Conservation (phyloP, 2,113 vertebrate genomes). For the Rhipidura dahli region DNA sequence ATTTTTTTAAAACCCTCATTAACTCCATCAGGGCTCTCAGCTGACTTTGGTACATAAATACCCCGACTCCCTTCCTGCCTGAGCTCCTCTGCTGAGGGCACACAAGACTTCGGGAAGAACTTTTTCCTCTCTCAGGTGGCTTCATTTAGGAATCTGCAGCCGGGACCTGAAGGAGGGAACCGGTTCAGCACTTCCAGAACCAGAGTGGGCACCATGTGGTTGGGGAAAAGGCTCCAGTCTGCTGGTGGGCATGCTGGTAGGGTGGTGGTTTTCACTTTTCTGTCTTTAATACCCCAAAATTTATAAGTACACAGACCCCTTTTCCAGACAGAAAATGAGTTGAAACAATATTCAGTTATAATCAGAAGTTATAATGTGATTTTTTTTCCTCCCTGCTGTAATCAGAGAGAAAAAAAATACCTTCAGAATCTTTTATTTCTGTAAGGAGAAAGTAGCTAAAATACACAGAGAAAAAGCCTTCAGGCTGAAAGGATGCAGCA, state of each 20-base stretch:
- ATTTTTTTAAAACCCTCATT: conserved; percentile 57
- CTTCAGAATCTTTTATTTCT: background rate
- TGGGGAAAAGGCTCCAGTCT: background rate
- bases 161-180: background rate
- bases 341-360: background rate
- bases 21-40: background rate
- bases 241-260: background rate
- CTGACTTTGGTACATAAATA: background rate
- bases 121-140: background rate
- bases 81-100: background rate
- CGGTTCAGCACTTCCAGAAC: background rate
- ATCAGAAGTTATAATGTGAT: background rate
- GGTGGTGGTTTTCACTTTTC: background rate
- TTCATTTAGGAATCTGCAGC: background rate
- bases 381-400: background rate
- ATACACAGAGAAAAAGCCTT: background rate
- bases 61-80: background rate
- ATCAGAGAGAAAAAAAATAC: background rate
- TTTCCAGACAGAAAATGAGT: background rate
- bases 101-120: background rate
- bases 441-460: background rate
- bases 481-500: background rate
- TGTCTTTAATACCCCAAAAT: background rate
- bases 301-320: rapidly evolving
- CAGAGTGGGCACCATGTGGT: background rate